Evolutionary conservation across 2,888 invertebrate species (phyloP), one percentile per base, ranked within the genome.

Genomic region (Mimas tiliae): DNA sequence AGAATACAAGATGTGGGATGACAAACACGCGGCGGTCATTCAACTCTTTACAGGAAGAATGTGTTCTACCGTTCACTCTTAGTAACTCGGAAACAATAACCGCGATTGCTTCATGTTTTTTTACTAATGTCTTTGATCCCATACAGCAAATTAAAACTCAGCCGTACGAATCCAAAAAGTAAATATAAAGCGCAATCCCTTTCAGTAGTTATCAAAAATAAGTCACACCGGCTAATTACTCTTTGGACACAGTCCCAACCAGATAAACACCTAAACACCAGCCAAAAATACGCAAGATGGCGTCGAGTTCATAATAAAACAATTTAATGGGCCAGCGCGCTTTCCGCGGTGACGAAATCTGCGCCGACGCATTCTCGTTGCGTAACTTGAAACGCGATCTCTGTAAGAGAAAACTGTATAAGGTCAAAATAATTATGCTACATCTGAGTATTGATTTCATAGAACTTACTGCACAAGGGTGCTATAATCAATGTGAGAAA

Each of bases 251-350:
- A 87, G 87, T 91, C 93, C 93, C 93, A 92, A 88, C 82, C 86
- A 91, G 92, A 92, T 93, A 91, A 93, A 93, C 91, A 91, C 90
- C 92, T 88, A 91, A 91, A 89, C 91, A 86, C 83, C 91, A 86
- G 91, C 93, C 91, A 91, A 93, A 93, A 93, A 93, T 93, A 93
- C 89, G 90, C 88, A 89, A 91, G 89, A 93, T 91, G 93, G 93
- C 93, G 93, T 88, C 92, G 89, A 84, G 91, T 93, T 90, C 92
- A 92, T 93, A 93, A 93, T 93, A 93, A 93, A 93, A 93, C 93
- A 91, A 93, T 93, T 93, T 93, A 93, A 93, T 93, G 93, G 93
- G 92, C 93, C 92, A 91, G 88, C 92, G 90, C 92, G 91, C 88
- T 93, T 93, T 91, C 93, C 93, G 92, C 88, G 90, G 91, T 93